These are phyloP conservation scores for Aurelia aurita DNA, from an alignment of 30 jellyfish, hydroid and myxozoan genomes.

Conservation along the genomic window DNA sequence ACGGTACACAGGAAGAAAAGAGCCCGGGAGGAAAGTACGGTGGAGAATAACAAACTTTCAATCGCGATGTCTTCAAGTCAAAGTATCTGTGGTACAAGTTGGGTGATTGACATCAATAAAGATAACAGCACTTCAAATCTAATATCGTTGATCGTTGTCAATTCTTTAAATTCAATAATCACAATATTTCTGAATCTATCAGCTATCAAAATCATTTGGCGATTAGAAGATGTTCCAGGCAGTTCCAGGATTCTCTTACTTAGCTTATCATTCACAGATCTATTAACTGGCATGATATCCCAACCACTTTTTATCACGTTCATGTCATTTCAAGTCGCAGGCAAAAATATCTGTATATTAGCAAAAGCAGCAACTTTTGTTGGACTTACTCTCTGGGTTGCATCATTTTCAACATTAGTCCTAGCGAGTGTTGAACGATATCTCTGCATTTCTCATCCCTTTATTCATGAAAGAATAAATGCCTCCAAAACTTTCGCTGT, in stretches of 20 bases:
- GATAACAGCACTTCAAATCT: neutral
- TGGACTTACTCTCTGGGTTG: neutral
- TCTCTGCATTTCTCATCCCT: conserved; percentile 17
- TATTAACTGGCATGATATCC: conserved; percentile 6
- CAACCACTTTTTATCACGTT: neutral
- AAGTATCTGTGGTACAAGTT: neutral
- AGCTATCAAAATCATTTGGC: conserved; percentile 1
- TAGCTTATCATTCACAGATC: conserved; percentile 9
- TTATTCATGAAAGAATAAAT: neutral
- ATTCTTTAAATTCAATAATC: neutral
- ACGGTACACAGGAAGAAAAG: too few species aligned
- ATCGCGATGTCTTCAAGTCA: too few species aligned
- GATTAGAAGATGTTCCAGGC: conserved; percentile 8
- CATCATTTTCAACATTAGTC: conserved; percentile 15
- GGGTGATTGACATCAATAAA: conserved; percentile 1
- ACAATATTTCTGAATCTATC: conserved; percentile 16
- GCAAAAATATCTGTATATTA: conserved; percentile 3
- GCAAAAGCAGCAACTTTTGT: neutral
- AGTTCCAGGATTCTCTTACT: neutral
- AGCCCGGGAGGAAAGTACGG: too few species aligned
- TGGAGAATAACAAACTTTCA: too few species aligned
- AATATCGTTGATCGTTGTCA: neutral
- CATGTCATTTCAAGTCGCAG: conserved; percentile 14
- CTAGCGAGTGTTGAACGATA: conserved; percentile 39
- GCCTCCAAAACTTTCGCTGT: neutral